Conservation (phyloP, 37 sponge, comb jelly and placozoan species). For the Beroe forskalii region DNA sequence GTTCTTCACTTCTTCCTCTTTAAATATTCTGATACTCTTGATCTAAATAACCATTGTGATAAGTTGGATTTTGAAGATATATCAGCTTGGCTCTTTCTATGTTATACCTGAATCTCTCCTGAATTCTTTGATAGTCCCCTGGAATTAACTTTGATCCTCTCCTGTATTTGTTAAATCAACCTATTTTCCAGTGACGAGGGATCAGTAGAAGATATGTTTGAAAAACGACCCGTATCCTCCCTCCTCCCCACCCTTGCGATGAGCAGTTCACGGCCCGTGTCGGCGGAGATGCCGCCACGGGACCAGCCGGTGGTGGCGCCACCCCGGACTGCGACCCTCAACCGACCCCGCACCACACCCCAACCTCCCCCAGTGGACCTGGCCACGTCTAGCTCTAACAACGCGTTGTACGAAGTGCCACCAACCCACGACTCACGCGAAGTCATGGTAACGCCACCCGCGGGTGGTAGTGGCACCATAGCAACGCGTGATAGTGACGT, state of each 20-base stretch:
- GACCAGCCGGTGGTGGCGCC: background rate
- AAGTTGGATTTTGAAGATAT: background rate
- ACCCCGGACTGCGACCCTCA: conserved; percentile 54
- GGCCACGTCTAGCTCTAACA: background rate
- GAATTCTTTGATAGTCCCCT: background rate
- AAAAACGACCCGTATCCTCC: background rate
- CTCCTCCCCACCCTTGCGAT: background rate
- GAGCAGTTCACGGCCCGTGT: background rate
- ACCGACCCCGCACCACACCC: conserved; percentile 22
- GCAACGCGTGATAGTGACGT: background rate
- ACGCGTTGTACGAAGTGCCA: background rate
- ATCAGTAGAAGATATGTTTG: background rate
- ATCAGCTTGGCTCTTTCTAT: background rate
- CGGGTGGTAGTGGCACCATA: too few relatives aligned
- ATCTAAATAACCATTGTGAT: background rate
- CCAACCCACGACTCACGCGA: background rate
- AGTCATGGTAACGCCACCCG: background rate
- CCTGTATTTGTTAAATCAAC: background rate
- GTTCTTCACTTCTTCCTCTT: background rate
- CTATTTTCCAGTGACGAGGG: background rate
- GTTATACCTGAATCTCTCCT: background rate
- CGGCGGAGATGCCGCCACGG: background rate
- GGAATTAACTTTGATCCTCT: background rate
- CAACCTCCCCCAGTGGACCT: background rate
- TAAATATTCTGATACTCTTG: background rate